Conservation (phyloP, 2,888 invertebrate species). For the Agapetus fuscipes region DNA sequence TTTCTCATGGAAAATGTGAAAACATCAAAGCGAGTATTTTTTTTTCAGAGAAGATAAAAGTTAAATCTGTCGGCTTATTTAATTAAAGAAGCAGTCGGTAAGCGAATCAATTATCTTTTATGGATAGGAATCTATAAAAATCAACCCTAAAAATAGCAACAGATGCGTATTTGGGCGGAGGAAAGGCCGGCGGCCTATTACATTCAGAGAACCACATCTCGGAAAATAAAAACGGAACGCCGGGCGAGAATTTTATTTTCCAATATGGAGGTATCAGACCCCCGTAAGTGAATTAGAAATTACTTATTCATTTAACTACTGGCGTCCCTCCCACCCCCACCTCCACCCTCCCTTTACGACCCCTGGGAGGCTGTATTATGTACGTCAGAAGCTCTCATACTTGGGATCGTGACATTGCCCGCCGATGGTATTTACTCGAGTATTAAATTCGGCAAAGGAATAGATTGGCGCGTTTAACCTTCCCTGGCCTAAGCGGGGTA, state of each 20-base stretch:
- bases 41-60: too few species aligned
- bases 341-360: constrained; percentile 7
- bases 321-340: constrained; percentile 6
- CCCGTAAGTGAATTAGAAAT: constrained; percentile 22
- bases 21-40: too few species aligned
- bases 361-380: constrained; percentile 2
- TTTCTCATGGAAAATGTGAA: too few species aligned
- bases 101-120: too few species aligned
- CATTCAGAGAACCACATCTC: constrained; percentile 8
- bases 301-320: constrained; percentile 22
- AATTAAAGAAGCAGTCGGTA: too few species aligned
- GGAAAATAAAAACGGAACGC: constrained; percentile 19
- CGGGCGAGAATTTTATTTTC: constrained; percentile 20
- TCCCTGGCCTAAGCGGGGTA: too few species aligned
- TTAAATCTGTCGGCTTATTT: too few species aligned
- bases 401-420: neutral
- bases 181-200: neutral
- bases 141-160: neutral
- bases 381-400: neutral
- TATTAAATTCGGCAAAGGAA: too few species aligned
- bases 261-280: constrained; percentile 20
- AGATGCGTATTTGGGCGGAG: neutral
- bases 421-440: too few species aligned
- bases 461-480: too few species aligned
- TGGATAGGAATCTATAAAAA: too few species aligned